Evolutionary conservation across 1,140 invertebrate species (phyloP).

Genomic region (Heliconius hermathena): DNA sequence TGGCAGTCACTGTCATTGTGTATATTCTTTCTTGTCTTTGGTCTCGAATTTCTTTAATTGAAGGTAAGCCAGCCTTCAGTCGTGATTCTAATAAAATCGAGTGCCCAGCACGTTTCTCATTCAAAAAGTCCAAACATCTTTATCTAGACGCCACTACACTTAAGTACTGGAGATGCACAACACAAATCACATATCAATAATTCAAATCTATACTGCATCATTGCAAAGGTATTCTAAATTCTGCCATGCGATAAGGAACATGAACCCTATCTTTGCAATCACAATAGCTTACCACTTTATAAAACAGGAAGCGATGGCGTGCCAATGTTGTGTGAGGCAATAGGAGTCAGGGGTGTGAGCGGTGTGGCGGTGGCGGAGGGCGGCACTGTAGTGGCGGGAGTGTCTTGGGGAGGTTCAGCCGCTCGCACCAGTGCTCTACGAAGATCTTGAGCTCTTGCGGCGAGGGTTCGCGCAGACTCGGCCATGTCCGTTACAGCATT

Average conservation of each 20-base stretch:
- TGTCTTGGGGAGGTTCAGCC: constrained; percentile 63
- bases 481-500: constrained; percentile 96
- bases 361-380: constrained; percentile 60
- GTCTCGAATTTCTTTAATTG: constrained; percentile 36
- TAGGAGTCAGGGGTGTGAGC: constrained; percentile 61
- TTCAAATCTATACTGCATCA: background rate
- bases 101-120: constrained; percentile 35
- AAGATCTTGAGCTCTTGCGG: constrained; percentile 63
- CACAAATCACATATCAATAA: constrained; percentile 5
- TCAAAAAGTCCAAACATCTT: constrained; percentile 25
- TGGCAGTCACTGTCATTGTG: constrained; percentile 60
- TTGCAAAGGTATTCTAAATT: background rate
- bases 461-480: constrained; percentile 85
- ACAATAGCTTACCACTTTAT: constrained; percentile 43
- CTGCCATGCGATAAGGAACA: constrained; percentile 36
- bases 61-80: constrained; percentile 40
- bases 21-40: constrained; percentile 62
- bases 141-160: constrained; percentile 26
- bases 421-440: constrained; percentile 60
- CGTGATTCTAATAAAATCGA: constrained; percentile 15
- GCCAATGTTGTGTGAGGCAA: constrained; percentile 46
- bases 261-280: constrained; percentile 6
- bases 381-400: constrained; percentile 63
- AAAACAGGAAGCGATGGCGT: constrained; percentile 57
- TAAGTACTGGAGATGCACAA: constrained; percentile 39